These are phyloP conservation scores for Dromiciops gliroides DNA, from an alignment of 2,113 vertebrate genomes.

Conservation along the genomic window DNA sequence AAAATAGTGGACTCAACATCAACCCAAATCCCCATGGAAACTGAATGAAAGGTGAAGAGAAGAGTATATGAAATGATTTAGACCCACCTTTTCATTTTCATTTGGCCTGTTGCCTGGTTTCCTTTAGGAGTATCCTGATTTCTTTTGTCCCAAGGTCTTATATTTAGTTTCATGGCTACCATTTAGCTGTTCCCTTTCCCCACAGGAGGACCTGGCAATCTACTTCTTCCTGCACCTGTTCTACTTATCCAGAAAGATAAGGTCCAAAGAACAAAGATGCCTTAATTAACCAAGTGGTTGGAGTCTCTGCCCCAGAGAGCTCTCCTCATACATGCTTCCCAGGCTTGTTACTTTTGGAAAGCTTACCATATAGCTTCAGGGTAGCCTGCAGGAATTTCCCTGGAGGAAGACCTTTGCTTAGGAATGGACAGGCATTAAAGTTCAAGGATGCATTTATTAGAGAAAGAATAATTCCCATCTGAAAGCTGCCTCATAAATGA, in stretches of 20 bases:
- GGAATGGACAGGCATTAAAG: constrained; percentile 35
- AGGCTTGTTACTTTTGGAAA: constrained; percentile 33
- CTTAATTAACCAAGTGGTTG: constrained; percentile 41
- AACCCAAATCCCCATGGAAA: constrained; percentile 35
- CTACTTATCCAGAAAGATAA: constrained; percentile 44
- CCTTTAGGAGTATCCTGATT: constrained; percentile 14
- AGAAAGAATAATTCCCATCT: constrained; percentile 67
- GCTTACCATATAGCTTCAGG: not conserved
- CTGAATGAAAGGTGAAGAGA: constrained; percentile 26
- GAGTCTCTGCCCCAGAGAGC: not conserved
- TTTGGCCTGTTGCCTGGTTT: constrained; percentile 28
- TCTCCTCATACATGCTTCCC: not conserved
- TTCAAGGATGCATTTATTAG: constrained; percentile 56
- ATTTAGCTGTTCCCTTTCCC: constrained; percentile 34
- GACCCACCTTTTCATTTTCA: constrained; percentile 23
- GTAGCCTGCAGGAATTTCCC: constrained; percentile 26
- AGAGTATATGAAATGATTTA: constrained; percentile 2
- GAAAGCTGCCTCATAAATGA: constrained; percentile 74
- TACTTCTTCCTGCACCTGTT: not conserved
- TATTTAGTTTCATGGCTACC: not conserved
- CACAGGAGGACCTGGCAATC: not conserved
- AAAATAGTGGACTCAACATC: not conserved
- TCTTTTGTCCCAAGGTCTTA: constrained; percentile 28
- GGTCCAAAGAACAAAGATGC: constrained; percentile 25
- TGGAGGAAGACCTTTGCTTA: constrained; percentile 58